Percentiles rank a stretch among this genome's conserved stretches.
Conservation (phyloP, 2,888 invertebrate genomes). For the Polymixis flavicincta region DNA sequence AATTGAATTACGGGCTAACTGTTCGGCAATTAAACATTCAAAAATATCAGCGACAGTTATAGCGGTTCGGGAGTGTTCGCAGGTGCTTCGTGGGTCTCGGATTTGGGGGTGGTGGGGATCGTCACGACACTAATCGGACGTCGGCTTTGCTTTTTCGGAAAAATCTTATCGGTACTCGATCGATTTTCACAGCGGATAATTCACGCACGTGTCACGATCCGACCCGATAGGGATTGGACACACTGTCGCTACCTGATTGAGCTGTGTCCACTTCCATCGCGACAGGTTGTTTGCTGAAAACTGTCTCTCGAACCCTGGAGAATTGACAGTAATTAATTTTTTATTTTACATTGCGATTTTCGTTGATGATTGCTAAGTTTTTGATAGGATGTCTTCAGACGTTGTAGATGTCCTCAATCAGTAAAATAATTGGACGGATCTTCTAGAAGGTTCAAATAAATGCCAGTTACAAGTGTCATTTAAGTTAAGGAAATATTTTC, state of each 20-base stretch:
- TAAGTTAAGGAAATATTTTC: conserved; percentile 20
- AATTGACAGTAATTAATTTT: conserved; percentile 57
- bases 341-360: conserved; percentile 56
- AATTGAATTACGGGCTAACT: conserved; percentile 84
- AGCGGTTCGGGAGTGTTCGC: conserved; percentile 79
- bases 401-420: conserved; percentile 26
- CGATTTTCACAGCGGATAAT: conserved; percentile 89
- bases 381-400: neutral
- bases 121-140: conserved; percentile 84
- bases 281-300: conserved; percentile 76
- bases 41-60: conserved; percentile 85
- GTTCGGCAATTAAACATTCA: conserved; percentile 86
- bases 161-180: conserved; percentile 82
- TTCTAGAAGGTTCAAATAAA: conserved; percentile 15
- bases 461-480: conserved; percentile 9
- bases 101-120: conserved; percentile 82
- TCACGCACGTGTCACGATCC: conserved; percentile 86
- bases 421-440: conserved; percentile 18
- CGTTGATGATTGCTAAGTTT: neutral
- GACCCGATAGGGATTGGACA: conserved; percentile 78
- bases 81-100: conserved; percentile 87
- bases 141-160: conserved; percentile 83
- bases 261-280: conserved; percentile 67
- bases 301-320: conserved; percentile 47
- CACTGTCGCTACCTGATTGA: conserved; percentile 78